These are phyloP conservation scores for Mallotus villosus DNA, from an alignment of 2,797 vertebrate species.

Conservation along the genomic window DNA sequence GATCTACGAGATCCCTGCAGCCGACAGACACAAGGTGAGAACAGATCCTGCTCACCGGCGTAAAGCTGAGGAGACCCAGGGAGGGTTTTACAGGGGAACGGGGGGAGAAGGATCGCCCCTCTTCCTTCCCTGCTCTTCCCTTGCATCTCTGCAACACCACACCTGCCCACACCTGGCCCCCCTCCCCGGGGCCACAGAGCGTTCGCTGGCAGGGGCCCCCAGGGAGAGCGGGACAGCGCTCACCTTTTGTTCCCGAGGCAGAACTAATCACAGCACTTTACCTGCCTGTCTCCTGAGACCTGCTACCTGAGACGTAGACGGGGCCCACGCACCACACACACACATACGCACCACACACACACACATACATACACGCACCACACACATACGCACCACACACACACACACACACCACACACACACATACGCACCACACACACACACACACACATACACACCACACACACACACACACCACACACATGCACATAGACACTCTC, in stretches of 20 bases:
- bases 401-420: background rate
- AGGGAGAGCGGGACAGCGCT: conserved; percentile 41
- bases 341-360: conserved; percentile 3
- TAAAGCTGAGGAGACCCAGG: background rate
- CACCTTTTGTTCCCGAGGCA: conserved; percentile 60
- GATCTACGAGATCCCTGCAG: conserved; percentile 83
- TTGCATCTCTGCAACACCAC: conserved; percentile 3
- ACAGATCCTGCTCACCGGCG: background rate
- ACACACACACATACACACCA: conserved; percentile 4
- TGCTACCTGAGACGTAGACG: conserved; percentile 62
- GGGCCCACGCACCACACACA: conserved; percentile 21
- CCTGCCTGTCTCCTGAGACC: conserved; percentile 70
- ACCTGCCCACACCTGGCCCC: conserved; percentile 59
- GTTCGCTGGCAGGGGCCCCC: background rate
- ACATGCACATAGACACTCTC: background rate
- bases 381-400: conserved; percentile 9
- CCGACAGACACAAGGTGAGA: conserved; percentile 72
- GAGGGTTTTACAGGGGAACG: background rate
- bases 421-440: conserved; percentile 19
- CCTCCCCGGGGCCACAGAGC: conserved; percentile 47
- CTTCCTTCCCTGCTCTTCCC: background rate
- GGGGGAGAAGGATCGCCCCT: background rate
- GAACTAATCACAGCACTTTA: conserved; percentile 75
- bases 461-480: background rate
- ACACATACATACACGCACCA: background rate